Evolutionary conservation across 2,888 invertebrate species (phyloP).

Genomic region (Steinernema scapterisci): DNA sequence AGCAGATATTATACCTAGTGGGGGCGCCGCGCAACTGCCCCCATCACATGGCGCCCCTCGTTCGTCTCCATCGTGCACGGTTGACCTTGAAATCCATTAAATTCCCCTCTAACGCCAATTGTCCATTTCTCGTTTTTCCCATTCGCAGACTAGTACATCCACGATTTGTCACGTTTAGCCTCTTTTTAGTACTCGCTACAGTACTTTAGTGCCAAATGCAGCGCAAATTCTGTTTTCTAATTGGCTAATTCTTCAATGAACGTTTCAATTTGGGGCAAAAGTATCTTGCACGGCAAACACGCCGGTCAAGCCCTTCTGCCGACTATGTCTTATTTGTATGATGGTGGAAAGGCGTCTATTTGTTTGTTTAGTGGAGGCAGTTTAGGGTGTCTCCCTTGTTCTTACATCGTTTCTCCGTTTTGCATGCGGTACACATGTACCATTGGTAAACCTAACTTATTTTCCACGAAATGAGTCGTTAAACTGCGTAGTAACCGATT

Average conservation of each 20-base stretch:
- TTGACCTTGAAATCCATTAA: slow-evolving; percentile 27
- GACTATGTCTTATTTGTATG: too few relatives aligned
- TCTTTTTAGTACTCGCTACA: too few relatives aligned
- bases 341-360: not conserved
- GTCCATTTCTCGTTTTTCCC: slow-evolving; percentile 16
- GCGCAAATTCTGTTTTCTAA: too few relatives aligned
- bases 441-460: too few relatives aligned
- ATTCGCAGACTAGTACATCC: not conserved
- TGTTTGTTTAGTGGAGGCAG: not conserved
- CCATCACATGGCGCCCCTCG: slow-evolving; percentile 18
- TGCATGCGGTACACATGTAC: too few relatives aligned
- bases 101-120: slow-evolving; percentile 12
- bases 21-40: not conserved
- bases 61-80: not conserved
- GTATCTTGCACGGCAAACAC: not conserved
- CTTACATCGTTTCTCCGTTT: too few relatives aligned
- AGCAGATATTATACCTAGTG: slow-evolving; percentile 17
- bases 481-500: too few relatives aligned
- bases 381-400: not conserved
- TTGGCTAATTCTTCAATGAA: too few relatives aligned
- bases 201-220: not conserved
- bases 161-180: not conserved
- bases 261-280: too few relatives aligned
- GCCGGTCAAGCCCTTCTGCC: too few relatives aligned
- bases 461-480: too few relatives aligned